Evolutionary conservation across 2,888 invertebrate genomes (phyloP), one percentile per base, ranked within the genome.

Genomic region (Thecocarcelia acutangulata): DNA sequence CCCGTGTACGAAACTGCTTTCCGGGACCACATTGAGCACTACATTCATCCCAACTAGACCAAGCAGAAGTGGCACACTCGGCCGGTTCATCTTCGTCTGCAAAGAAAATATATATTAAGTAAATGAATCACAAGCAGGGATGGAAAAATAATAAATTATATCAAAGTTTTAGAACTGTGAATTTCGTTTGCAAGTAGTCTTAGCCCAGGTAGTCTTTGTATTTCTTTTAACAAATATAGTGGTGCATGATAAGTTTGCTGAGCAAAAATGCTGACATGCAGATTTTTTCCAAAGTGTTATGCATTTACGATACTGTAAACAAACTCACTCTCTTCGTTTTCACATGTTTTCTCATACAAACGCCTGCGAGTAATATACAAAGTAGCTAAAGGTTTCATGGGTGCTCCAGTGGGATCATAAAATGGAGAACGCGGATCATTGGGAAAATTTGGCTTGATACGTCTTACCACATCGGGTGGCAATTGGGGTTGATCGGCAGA

Each of bases 401-500:
- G 95, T 1, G 90, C 90, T 0, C 94, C 96, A 0, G 91, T 91
- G 0, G 94, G 92, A 88, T 97, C 97, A 90, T 94, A 98, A 91
- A 99, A 99, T 0, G 99, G 99, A 0, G 98, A 97, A 59, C 95
- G 93, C 0, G 94, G 94, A 90, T 98, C 96, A 86, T 95, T 95
- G 0, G 97, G 97, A 91, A 94, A 95, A 83, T 94, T 95, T 0
- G 96, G 94, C 0, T 96, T 95, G 68, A 99, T 95, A 58, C 95
- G 94, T 19, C 94, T 94, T 85, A 99, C 97, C 19, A 95, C 94
- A 82, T 97, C 96, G 17, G 95, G 93, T 0, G 98, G 98, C 19
- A 94, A 93, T 0, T 97, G 96, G 0, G 97, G 96, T 80, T 94
- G 93, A 87, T 98, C 95, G 0, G 94, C 94, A 0, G 96, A 95